Base-by-base conservation (phyloP, 2,888 invertebrate genomes). In the Phengaris arion region DNA sequence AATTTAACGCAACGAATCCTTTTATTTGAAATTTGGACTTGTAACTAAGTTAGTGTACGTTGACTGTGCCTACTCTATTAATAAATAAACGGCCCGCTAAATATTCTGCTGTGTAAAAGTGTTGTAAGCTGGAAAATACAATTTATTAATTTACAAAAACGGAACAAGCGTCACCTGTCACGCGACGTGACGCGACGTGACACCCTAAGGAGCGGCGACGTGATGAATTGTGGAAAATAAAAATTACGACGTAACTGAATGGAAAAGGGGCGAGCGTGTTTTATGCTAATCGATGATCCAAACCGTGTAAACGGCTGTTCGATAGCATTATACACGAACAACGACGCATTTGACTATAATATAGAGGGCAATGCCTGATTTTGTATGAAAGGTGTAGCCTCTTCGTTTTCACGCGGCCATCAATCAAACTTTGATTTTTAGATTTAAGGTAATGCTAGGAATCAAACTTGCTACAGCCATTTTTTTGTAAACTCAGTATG, bases 221-320 rank as follows among this genome's bases (percentile, higher is more conserved):
- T 89, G 89, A 89, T 86, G 88, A 89, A 89, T 89, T 87, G 89
- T 86, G 85, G 82, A 85, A 87, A 89, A 87, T 89, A 89, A 89
- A 89, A 89, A 89, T 89, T 87, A 89, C 88, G 84, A 85, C 85
- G 83, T 85, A 86, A 86, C 85, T 80, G 84, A 79, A 78, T 79
- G 80, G 85, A 84, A 79, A 80, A 79, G 79, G 79, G 85, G 84
- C 84, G 82, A 85, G 85, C 85, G 84, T 82, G 83, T 83, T 87
- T 85, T 85, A 84, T 86, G 87, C 85, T 88, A 88, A 88, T 88
- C 87, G 87, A 85, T 84, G 83, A 80, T 79, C 75, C 74, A 77
- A 78, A 77, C 78, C 79, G 78, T 70, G 77, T 74, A 74, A 78
- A 74, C 78, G 76, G 78, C 75, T 78, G 76, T 75, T 78, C 74